Evolutionary conservation across 2,797 vertebrate species (phyloP).

Genomic region (Aerospiza tachiro): DNA sequence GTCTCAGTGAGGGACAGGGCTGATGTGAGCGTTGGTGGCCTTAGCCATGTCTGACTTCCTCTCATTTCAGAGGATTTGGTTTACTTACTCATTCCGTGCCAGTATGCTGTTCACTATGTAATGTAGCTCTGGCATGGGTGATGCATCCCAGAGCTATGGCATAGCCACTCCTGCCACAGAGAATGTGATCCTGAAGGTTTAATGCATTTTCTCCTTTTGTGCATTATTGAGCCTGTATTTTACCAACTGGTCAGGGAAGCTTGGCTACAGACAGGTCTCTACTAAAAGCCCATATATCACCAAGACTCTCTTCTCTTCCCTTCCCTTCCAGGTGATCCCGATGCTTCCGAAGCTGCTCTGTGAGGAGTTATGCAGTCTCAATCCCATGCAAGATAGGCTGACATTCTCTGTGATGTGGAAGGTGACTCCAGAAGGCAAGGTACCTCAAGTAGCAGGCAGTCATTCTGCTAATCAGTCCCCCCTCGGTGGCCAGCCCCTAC

Average conservation of each 20-base stretch:
- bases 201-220: neutral
- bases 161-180: neutral
- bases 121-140: neutral
- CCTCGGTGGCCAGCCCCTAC: fast-evolving
- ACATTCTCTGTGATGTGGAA: slow-evolving; percentile 97
- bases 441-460: slow-evolving; percentile 42
- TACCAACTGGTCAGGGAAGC: neutral
- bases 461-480: neutral
- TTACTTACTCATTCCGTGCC: neutral
- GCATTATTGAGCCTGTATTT: neutral
- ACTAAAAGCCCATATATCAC: neutral
- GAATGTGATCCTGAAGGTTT: neutral
- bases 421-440: slow-evolving; percentile 90
- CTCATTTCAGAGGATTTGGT: neutral
- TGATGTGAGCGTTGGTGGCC: neutral
- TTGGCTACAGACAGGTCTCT: neutral
- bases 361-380: slow-evolving; percentile 96
- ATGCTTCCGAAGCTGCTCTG: slow-evolving; percentile 95
- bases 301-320: neutral
- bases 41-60: neutral
- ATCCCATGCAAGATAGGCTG: slow-evolving; percentile 89
- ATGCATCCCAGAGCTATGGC: neutral
- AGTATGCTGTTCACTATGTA: neutral
- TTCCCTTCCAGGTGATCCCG: slow-evolving; percentile 86
- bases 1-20: neutral